A percentile compares a stretch with the other conserved stretches of the same genome.
Evolutionary conservation across 2,113 vertebrate species (phyloP).

Genomic region (Martes martes): DNA sequence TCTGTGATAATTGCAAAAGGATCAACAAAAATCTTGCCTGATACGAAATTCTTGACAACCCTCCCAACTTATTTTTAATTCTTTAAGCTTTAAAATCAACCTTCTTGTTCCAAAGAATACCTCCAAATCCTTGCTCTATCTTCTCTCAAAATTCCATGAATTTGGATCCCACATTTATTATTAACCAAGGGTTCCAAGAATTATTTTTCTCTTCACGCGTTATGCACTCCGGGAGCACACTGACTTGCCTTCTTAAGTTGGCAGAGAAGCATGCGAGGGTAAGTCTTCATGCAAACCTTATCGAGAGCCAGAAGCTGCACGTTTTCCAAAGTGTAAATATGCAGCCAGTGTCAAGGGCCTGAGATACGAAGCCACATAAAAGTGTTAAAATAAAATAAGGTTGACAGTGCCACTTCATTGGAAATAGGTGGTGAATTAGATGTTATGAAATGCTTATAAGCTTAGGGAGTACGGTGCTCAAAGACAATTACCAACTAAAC

Average conservation of each 20-base stretch:
- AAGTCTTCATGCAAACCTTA: slow-evolving; percentile 37
- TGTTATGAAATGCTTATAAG: slow-evolving; percentile 80
- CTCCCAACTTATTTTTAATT: slow-evolving; percentile 57
- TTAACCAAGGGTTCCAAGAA: slow-evolving; percentile 40
- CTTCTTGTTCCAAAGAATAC: slow-evolving; percentile 49
- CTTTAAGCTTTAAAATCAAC: slow-evolving; percentile 62
- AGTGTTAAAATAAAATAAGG: slow-evolving; percentile 71
- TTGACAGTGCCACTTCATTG: slow-evolving; percentile 74
- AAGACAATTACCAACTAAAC: slow-evolving; percentile 88
- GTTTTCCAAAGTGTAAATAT: slow-evolving; percentile 17
- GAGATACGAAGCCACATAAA: neutral
- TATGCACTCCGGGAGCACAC: neutral
- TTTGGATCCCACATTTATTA: slow-evolving; percentile 54
- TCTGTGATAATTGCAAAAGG: neutral
- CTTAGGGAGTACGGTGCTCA: slow-evolving; percentile 83
- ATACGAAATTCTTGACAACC: slow-evolving; percentile 18
- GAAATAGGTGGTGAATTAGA: slow-evolving; percentile 76
- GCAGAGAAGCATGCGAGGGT: neutral
- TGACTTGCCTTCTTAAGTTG: slow-evolving; percentile 49
- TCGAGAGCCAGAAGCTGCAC: slow-evolving; percentile 45
- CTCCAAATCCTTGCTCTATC: slow-evolving; percentile 50
- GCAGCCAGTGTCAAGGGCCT: neutral
- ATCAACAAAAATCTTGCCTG: slow-evolving; percentile 23
- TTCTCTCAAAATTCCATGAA: slow-evolving; percentile 43
- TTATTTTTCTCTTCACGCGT: slow-evolving; percentile 15